Base-by-base conservation (phyloP, 2,888 invertebrate species). In the Dioctria rufipes region DNA sequence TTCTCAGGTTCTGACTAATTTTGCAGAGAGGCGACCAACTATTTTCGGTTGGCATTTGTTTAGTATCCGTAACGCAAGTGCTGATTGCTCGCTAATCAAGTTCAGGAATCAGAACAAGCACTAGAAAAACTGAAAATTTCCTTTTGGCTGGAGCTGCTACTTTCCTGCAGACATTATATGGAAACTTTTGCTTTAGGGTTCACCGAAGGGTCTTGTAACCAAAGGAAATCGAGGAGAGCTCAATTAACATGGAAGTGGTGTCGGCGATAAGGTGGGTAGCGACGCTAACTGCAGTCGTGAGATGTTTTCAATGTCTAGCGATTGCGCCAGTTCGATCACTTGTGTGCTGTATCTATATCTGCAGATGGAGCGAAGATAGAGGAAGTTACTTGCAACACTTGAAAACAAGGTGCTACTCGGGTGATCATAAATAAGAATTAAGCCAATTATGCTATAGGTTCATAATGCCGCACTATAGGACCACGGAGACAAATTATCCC, bases 361-460 rank as follows among this genome's bases (percentile, higher is more conserved):
- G 6, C 11, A 11, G 75, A 75, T 61, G 46, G 43, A 61, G 61
- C 6, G 60, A 75, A 75, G 75, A 75, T 75, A 75, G 75, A 75
- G 61, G 75, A 75, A 75, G 60, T 60, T 60, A n/a, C 60, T 11
- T 39, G 58, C 37, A 60, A 25, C 43, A 61, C 75, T 42, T 37
- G 61, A 60, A 60, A 61, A 75, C 75, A 75, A 75, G 75, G 75
- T 75, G 75, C 58, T 60, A 60, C 42, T 60, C 61, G 25, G 9
- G 43, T 75, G 75, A 75, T 75, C 75, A 75, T 75, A 75, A 75
- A 75, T 75, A 75, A 75, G 75, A 75, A 75, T 75, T 75, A 75
- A 75, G 75, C 75, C 75, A 75, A 75, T 75, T 75, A 75, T 75
- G 75, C 75, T 75, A 58, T 58, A 42, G 75, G 75, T 60, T 61